Evolutionary conservation across 2,888 invertebrate genomes (phyloP), one percentile per base, ranked within the genome.

Genomic region (Linyphia triangularis): DNA sequence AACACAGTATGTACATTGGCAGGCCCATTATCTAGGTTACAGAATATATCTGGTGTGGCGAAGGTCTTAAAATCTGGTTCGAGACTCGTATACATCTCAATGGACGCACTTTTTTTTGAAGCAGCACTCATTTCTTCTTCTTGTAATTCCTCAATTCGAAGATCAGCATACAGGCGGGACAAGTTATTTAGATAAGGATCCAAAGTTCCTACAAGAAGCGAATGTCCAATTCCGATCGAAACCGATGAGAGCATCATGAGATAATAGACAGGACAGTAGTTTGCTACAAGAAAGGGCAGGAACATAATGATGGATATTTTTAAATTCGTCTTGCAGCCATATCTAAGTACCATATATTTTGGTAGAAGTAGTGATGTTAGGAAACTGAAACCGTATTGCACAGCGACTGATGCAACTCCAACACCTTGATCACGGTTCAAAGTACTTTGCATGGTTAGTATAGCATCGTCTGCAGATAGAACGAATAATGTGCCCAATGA

Each of bases 171-270:
- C 91, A 96, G 95, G 90, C 97, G 96, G 69, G 97, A 98, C 61
- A 96, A 96, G 93, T 98, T 97, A 16, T 99, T 99, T 90, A 99
- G 94, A 93, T 99, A 99, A 1, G 98, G 97, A 88, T 99, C 98
- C 93, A 99, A 97, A 16, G 99, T 97, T 0, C 98, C 97, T 99
- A 99, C 99, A 95, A 99, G 96, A 72, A 98, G 98, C 0, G 98
- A 98, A 1, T 98, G 98, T 13, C 98, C 98, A 79, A 98, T 93
- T 90, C 99, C 99, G 51, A 98, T 95, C 22, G 99, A 94, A 33
- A 98, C 96, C 24, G 98, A 98, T 51, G 98, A 96, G 0, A 97
- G 97, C 81, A 97, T 96, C 88, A 97, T 94, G 19, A 98, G 97
- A 92, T 96, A 97, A 90, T 95, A 95, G 90, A 95, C 95, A 3